Evolutionary conservation across 1,140 invertebrate genomes (phyloP), one percentile per base, ranked within the genome.

Genomic region (Drosophila littoralis): DNA sequence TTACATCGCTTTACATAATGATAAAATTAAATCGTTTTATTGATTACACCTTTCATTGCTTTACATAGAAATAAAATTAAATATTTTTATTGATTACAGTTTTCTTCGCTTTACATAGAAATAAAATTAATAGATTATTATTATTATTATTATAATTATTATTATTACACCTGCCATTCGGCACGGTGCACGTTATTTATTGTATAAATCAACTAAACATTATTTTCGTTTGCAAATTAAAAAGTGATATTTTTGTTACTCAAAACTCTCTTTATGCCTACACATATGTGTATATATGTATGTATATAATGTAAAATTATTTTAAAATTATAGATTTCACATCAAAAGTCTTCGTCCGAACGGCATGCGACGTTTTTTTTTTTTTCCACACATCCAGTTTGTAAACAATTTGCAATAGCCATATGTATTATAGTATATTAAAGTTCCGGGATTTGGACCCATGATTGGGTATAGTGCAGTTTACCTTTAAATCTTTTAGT

Each of bases 161-260:
- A 52, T 9, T 52, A 69, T 67, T 78, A 52, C 77, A 78, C 76
- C 52, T 36, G 55, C 36, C 58, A 43, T 36, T 58, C 22, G 35
- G n/a, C n/a, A n/a, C n/a, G 51, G 60, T 74, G 48, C 48, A 65
- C 22, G 17, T 40, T 43, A 15, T 70, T 50, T 52, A 33, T 52
- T 45, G 10, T 67, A 59, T 80, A 67, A 76, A 67, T 68, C 40
- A 57, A 73, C 73, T 73, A 77, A 55, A 52, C 43, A 63, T 77
- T 81, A 78, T 50, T 5, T 28, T 28, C 22, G 22, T 28, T 74
- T 74, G 71, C 71, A 75, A 75, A 71, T 70, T 78, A 74, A 69
- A 83, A 83, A 57, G 63, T 50, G 43, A 54, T 51, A 42, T 12
- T 32, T 70, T 61, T 38, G n/a, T 48, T 43, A 51, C 43, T 43